Base-by-base conservation (phyloP, 2,797 vertebrate genomes). In the Paedocypris micromegethes region DNA sequence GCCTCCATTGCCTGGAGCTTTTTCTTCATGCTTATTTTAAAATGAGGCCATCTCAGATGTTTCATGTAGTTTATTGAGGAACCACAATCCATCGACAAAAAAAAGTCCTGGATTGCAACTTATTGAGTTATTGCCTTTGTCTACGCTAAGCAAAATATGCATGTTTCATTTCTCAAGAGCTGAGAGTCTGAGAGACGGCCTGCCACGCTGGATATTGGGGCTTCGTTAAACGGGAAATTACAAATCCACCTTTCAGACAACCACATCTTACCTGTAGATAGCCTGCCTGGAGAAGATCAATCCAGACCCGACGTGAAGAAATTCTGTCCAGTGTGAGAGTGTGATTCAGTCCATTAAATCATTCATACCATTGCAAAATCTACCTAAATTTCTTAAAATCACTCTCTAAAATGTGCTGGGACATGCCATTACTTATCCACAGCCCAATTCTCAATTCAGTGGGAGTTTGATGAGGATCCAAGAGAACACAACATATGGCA, bases 11-110 rank as follows among this genome's bases (percentile, higher is more conserved):
- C 76, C 80, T 73, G 75, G 71, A 81, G 78, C 53, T 71, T 57
- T 72, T 70, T 70, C 65, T 73, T 51, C 47, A 48, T 73, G 68
- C 79, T 82, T 83, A 82, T 83, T 83, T 82, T 75, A 81, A 86
- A 85, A 86, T 79, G 79, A 81, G 83, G 80, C 78, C 79, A 77
- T 80, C 79, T 87, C 69, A 76, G 80, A 85, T 82, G 79, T 77
- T 82, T 86, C 76, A 76, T 75, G 70, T 68, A 78, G 76, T 85
- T 81, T 81, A 80, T 77, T 80, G 79, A 79, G 72, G 83, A 84
- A 83, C 82, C 80, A 77, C 83, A 82, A 80, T 83, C 81, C 74
- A 76, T 77, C 74, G 71, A 54, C 73, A 39, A 7, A 54, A 72
- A 58, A 74, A 64, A 66, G 47, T 38, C 58, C 60, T 70, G 68